Evolutionary conservation across 2,888 invertebrate species (phyloP), one percentile per base, ranked within the genome.

Genomic region (Apotomis capreana): DNA sequence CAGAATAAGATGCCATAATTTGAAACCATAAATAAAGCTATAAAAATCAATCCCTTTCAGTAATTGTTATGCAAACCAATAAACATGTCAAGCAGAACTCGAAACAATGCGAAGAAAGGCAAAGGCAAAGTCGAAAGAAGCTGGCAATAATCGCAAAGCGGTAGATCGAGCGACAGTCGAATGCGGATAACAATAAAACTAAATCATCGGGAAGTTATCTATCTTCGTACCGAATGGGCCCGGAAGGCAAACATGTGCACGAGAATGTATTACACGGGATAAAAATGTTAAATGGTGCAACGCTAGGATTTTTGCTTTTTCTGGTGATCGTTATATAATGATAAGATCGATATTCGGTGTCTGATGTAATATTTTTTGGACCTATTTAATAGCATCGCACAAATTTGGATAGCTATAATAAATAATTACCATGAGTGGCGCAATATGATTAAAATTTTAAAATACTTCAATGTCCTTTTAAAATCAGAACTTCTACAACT

Each of bases 191-290:
- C 91, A 92, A 92, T 93, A 93, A 93, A 92, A 92, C 86, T 91
- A 92, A 93, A 92, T 92, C 92, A 92, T 92, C 90, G 89, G 90
- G 91, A 93, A 92, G 92, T 91, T 92, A 92, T 92, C 89, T 91
- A 89, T 91, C 90, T 90, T 83, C 82, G 82, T 79, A 84, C 78
- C 83, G 86, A 83, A 84, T 83, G 81, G 81, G 80, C 78, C 84
- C 79, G 87, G 89, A 84, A 87, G 83, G 83, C 85, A 85, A 85
- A 79, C 87, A 87, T 90, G 88, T 88, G 87, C 84, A 85, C 82
- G 83, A 79, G 81, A 87, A 88, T 85, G 86, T 89, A 87, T 89
- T 86, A 87, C 86, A 85, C 78, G 76, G 87, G 85, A 87, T 86
- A 87, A 86, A 71, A 76, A 88, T 85, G 88, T 87, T 91, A 85